phyloP scores from a whole-genome alignment of 1,140 invertebrate species.

The Aphelenchoides avenae region DNA sequence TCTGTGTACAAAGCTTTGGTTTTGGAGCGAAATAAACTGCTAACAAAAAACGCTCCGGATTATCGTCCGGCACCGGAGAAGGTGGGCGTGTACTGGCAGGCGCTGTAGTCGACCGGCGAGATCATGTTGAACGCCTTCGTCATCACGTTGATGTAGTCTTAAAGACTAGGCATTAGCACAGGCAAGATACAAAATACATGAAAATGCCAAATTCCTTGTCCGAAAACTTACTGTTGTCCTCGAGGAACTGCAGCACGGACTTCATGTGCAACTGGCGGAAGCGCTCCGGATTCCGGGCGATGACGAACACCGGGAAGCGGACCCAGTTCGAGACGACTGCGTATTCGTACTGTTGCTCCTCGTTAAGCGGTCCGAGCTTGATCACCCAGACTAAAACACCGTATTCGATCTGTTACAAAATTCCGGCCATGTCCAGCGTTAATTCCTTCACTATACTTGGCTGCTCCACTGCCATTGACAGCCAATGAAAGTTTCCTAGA shows the following conservation, averaged over 20 bases:
- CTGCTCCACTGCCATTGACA: too few relatives aligned
- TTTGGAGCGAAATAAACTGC: too few relatives aligned
- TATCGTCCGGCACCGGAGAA: slow-evolving; percentile 57
- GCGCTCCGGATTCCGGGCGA: slow-evolving; percentile 58
- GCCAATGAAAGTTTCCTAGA: too few relatives aligned
- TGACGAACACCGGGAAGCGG: slow-evolving; percentile 58
- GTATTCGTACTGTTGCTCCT: slow-evolving; percentile 60
- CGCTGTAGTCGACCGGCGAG: slow-evolving; percentile 58
- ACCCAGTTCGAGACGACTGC: slow-evolving; percentile 59
- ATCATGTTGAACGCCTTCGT: slow-evolving; percentile 60
- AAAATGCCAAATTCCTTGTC: too few relatives aligned
- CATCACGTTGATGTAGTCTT: slow-evolving; percentile 59
- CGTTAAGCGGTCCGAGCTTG: slow-evolving; percentile 56
- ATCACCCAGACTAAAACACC: slow-evolving; percentile 57
- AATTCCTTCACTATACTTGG: too few relatives aligned
- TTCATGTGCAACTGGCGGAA: slow-evolving; percentile 56
- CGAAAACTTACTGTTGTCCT: slow-evolving; percentile 58
- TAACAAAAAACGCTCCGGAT: slow-evolving; percentile 10
- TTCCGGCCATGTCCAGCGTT: too few relatives aligned
- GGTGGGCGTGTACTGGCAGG: slow-evolving; percentile 58
- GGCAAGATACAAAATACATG: not conserved
- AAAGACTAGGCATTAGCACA: too few relatives aligned
- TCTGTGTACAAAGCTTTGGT: too few relatives aligned
- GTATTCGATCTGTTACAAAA: too few relatives aligned
- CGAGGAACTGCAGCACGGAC: slow-evolving; percentile 54